Base-by-base conservation (phyloP, 2,113 vertebrate species). In the Nothobranchius kuhntae region DNA sequence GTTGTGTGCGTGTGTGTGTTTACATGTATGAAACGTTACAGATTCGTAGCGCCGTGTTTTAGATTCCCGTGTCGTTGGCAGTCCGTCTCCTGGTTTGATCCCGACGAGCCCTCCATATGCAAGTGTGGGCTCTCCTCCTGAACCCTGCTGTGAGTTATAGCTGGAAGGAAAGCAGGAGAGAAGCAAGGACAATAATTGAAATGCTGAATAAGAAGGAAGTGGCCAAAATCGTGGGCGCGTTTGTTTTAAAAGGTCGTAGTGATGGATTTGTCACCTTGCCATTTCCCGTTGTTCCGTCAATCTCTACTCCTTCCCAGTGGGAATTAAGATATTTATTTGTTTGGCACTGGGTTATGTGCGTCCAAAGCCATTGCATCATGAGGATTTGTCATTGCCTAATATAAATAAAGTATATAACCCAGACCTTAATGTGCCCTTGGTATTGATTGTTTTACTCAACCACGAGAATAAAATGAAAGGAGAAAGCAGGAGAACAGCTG, bases 351-450 rank as follows among this genome's bases (percentile, higher is more conserved):
- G 81, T 74, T 81, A 80, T 77, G 73, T 26, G 79, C 75, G 75
- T 83, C 84, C 77, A 75, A 77, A 83, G 83, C 71, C 87, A 86
- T 85, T 90, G 86, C 87, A 89, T 89, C 90, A 89, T 82, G 82
- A 83, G 83, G 75, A 89, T 90, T 90, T 90, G 87, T 91, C 88
- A 89, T 87, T 85, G 88, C 76, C 89, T 89, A 82, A 88, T 89
- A 90, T 88, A 90, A 90, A 91, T 90, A 87, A 89, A 87, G 86
- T 87, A 83, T 89, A 90, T 81, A 81, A 83, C 82, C 86, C 69
- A 68, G 84, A 87, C 89, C 88, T 86, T 89, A 90, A 91, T 87
- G 89, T 85, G 86, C 84, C 86, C 87, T 90, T 87, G 80, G 78
- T 87, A 90, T 90, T 89, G 90, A 91, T 90, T 87, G 90, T 90